Conservation (phyloP, 2,797 vertebrate genomes). For the Helostoma temminkii region DNA sequence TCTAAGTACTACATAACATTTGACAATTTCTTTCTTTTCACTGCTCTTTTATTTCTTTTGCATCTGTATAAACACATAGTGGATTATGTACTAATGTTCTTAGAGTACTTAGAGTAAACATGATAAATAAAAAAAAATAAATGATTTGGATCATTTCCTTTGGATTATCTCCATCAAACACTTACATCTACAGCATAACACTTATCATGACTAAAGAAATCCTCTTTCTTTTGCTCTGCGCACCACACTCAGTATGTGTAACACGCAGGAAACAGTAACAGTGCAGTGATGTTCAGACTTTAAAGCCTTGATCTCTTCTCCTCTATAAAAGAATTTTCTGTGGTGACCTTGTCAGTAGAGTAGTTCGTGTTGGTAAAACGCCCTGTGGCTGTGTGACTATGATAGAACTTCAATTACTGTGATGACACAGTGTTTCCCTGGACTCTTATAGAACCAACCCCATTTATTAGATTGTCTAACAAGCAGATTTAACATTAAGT, state of each 20-base stretch:
- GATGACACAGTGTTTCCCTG: slow-evolving; percentile 20
- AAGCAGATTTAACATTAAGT: background rate
- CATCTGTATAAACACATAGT: no score
- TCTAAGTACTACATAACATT: no score
- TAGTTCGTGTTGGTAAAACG: slow-evolving; percentile 18
- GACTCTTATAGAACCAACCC: slow-evolving; percentile 9
- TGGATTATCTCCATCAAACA: background rate
- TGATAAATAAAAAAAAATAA: no score
- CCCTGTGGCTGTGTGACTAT: slow-evolving; percentile 39
- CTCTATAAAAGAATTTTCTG: slow-evolving; percentile 13
- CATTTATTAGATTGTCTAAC: slow-evolving; percentile 3
- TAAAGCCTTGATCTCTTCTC: slow-evolving; percentile 33
- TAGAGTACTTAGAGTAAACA: no score
- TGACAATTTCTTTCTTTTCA: no score
- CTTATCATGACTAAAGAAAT: slow-evolving; percentile 4
- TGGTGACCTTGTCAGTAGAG: slow-evolving; percentile 52
- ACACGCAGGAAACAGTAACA: background rate
- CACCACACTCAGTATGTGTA: slow-evolving; percentile 9
- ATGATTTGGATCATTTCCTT: background rate
- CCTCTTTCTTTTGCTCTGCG: background rate
- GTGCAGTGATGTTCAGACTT: slow-evolving; percentile 22
- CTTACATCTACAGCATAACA: background rate
- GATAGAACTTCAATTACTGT: slow-evolving; percentile 46
- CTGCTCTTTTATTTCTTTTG: no score
- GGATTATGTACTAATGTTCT: no score